These are phyloP conservation scores for Discoglossus pictus DNA, from an alignment of 2,797 vertebrate species.

Conservation along the genomic window DNA sequence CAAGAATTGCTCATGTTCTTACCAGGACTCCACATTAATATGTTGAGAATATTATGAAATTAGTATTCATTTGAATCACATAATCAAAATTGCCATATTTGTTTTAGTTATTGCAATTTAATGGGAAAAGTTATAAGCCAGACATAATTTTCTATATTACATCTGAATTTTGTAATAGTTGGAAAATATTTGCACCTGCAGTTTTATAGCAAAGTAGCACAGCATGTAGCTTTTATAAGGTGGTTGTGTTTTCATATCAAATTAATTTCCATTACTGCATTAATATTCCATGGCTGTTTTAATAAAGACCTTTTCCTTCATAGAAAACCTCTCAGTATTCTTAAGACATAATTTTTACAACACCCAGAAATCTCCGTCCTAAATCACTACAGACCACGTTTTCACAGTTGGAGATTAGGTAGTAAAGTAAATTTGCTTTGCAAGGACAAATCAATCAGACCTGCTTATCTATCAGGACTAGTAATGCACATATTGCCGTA, in stretches of 20 bases:
- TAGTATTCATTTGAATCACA: too few relatives aligned
- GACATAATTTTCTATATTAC: too few relatives aligned
- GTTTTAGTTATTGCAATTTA: too few relatives aligned
- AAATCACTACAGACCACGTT: slow-evolving; percentile 28
- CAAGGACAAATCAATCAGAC: slow-evolving; percentile 45
- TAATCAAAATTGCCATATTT: too few relatives aligned
- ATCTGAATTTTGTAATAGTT: too few relatives aligned
- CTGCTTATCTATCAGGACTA: slow-evolving; percentile 35
- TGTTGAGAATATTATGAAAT: too few relatives aligned
- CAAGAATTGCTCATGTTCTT: too few relatives aligned
- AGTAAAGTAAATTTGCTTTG: slow-evolving; percentile 43
- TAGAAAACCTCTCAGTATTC: background rate
- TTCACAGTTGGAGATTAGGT: slow-evolving; percentile 34
- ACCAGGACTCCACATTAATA: too few relatives aligned
- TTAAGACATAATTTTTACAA: slow-evolving; percentile 29
- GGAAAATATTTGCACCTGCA: too few relatives aligned
- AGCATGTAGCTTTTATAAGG: background rate
- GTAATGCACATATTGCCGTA: slow-evolving; percentile 30
- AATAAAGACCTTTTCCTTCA: background rate
- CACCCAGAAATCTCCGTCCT: background rate
- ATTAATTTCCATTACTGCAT: slow-evolving; percentile 7
- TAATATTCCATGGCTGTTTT: slow-evolving; percentile 7
- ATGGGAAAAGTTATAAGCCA: too few relatives aligned
- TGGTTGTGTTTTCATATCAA: background rate
- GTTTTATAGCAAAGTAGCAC: too few relatives aligned